Evolutionary conservation across 1,140 invertebrate species (phyloP).

Genomic region (Pseudomyrmex gracilis): DNA sequence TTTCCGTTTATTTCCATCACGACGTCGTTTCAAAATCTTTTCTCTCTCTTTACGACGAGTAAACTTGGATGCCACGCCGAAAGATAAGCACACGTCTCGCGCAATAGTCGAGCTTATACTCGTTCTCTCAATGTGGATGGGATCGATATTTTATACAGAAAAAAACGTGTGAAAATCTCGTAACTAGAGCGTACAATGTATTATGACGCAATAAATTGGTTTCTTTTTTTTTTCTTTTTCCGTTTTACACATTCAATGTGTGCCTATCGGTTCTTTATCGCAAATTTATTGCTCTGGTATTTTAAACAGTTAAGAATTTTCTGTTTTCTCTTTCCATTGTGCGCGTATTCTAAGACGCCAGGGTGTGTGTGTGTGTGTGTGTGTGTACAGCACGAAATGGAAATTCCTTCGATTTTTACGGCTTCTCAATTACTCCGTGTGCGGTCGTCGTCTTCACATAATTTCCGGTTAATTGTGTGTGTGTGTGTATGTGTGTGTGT

Average conservation of each 20-base stretch:
- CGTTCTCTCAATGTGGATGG: constrained; percentile 34
- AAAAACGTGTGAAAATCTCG: constrained; percentile 47
- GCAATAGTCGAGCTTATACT: constrained; percentile 61
- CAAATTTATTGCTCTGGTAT: no score
- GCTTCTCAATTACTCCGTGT: constrained; percentile 18
- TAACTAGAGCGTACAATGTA: background rate
- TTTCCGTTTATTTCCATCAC: constrained; percentile 58
- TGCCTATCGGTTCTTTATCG: no score
- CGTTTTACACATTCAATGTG: no score
- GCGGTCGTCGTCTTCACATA: background rate
- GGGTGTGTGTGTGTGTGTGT: no score
- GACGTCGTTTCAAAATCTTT: constrained; percentile 29
- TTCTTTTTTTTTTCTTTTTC: background rate
- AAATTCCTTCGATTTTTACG: constrained; percentile 6
- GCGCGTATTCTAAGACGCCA: no score
- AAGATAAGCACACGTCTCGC: constrained; percentile 62
- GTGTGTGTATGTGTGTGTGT: background rate
- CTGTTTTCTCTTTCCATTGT: no score
- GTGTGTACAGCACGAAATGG: background rate
- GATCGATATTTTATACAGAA: constrained; percentile 65
- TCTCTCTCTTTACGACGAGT: constrained; percentile 61
- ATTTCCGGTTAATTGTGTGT: constrained; percentile 37
- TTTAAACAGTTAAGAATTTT: no score
- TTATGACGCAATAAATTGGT: background rate
- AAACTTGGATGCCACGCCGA: constrained; percentile 67